phyloP scores from a whole-genome alignment of 53 echinoderm and acorn worm species.

The Pentamera pediparva region DNA sequence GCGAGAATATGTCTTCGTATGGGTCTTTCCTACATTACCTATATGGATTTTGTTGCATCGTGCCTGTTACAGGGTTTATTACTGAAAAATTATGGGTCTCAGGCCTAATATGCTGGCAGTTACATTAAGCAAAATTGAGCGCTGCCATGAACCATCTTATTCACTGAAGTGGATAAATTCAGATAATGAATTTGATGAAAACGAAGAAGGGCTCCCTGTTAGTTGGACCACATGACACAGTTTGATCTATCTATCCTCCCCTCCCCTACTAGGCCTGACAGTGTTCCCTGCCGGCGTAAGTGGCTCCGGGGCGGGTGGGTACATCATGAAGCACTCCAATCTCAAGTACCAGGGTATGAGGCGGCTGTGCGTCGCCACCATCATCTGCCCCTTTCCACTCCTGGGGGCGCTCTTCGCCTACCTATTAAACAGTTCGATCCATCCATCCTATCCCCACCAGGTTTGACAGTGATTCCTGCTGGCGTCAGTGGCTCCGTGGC shows the following conservation, averaged over 20 bases:
- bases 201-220: too few species aligned
- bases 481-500: slow-evolving; percentile 73
- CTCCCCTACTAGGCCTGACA: slow-evolving; percentile 46
- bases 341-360: slow-evolving; percentile 76
- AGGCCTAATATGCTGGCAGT: too few species aligned
- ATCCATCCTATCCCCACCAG: slow-evolving; percentile 65
- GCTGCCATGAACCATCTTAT: too few species aligned
- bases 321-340: slow-evolving; percentile 66
- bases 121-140: too few species aligned
- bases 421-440: slow-evolving; percentile 43
- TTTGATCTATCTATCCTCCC: slow-evolving; percentile 41
- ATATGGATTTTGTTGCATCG: too few species aligned
- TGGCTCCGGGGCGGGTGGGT: slow-evolving; percentile 79
- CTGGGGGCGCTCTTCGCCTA: slow-evolving; percentile 57
- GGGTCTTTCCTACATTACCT: too few species aligned
- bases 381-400: slow-evolving; percentile 59
- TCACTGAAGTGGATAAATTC: too few species aligned
- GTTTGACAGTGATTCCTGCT: slow-evolving; percentile 80
- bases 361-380: slow-evolving; percentile 54
- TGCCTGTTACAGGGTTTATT: too few species aligned
- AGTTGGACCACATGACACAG: background rate
- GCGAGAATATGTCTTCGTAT: too few species aligned
- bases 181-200: too few species aligned
- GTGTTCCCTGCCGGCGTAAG: slow-evolving; percentile 76
- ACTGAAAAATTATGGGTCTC: too few species aligned